phyloP scores from a whole-genome alignment of 2,113 vertebrate genomes.

The Passerina amoena region DNA sequence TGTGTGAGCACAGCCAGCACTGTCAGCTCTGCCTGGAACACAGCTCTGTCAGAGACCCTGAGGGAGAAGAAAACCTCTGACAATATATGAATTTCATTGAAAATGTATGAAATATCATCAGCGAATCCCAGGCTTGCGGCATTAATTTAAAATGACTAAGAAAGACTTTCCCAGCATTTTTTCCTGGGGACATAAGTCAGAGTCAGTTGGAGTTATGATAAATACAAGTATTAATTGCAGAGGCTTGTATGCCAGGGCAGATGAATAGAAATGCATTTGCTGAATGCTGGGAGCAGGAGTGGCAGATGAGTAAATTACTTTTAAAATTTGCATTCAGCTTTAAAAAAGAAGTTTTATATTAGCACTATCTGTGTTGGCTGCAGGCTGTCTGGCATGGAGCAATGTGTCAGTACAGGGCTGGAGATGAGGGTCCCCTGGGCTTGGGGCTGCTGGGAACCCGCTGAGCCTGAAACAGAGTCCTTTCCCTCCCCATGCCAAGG shows the following conservation, averaged over 20 bases:
- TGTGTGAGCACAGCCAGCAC: neutral
- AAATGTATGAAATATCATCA: neutral
- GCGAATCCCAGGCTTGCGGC: neutral
- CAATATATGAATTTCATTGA: neutral
- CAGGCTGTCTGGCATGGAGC: neutral
- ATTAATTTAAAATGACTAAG: neutral
- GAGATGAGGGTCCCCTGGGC: neutral
- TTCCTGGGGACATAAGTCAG: neutral
- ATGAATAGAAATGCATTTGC: neutral
- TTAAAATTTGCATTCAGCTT: neutral
- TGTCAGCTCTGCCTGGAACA: neutral
- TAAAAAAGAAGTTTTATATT: neutral
- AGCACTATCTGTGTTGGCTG: neutral
- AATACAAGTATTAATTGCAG: neutral
- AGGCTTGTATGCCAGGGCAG: neutral
- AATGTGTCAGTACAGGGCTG: neutral
- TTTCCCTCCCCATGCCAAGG: accelerated
- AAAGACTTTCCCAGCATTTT: neutral
- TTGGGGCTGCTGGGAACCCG: neutral
- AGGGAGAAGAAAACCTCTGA: neutral
- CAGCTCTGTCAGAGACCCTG: neutral
- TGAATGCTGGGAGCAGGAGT: neutral
- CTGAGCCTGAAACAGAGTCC: neutral
- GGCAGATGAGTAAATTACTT: neutral
- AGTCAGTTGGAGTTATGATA: neutral